Conservation (phyloP, 2,888 invertebrate genomes). For the Lamellibrachia columna region DNA sequence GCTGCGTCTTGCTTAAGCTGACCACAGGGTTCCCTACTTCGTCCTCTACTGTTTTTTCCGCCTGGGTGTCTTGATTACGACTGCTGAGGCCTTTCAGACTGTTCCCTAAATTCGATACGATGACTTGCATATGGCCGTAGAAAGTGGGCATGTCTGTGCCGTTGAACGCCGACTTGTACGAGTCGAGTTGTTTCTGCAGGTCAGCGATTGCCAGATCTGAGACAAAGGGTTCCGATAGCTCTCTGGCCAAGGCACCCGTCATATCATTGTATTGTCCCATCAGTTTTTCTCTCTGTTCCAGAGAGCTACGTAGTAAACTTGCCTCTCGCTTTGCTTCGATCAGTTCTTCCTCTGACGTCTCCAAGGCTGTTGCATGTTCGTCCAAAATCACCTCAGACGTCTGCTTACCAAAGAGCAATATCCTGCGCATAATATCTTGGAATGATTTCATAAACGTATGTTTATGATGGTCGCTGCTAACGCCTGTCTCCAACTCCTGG, state of each 20-base stretch:
- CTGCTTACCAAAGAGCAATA: slow-evolving; percentile 36
- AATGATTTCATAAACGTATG: slow-evolving; percentile 33
- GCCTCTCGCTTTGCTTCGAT: not conserved
- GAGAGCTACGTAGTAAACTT: not conserved
- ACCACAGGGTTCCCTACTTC: not conserved
- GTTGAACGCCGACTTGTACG: not conserved
- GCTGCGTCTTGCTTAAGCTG: not conserved
- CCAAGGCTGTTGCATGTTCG: slow-evolving; percentile 34
- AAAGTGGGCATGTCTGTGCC: not conserved
- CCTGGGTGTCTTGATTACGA: not conserved
- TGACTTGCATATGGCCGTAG: not conserved
- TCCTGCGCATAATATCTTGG: slow-evolving; percentile 27
- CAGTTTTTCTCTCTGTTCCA: not conserved
- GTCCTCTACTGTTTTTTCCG: not conserved
- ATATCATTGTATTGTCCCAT: not conserved
- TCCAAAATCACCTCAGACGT: slow-evolving; percentile 34
- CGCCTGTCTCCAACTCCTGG: slow-evolving; percentile 29
- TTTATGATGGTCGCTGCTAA: not conserved
- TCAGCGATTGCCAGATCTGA: not conserved
- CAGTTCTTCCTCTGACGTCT: not conserved
- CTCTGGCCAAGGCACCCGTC: not conserved
- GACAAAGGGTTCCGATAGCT: not conserved
- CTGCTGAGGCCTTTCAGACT: not conserved
- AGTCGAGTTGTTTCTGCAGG: not conserved
- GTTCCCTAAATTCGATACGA: not conserved